phyloP scores from a whole-genome alignment of 1,140 invertebrate species.

The Pseudachorutes palmiensis region DNA sequence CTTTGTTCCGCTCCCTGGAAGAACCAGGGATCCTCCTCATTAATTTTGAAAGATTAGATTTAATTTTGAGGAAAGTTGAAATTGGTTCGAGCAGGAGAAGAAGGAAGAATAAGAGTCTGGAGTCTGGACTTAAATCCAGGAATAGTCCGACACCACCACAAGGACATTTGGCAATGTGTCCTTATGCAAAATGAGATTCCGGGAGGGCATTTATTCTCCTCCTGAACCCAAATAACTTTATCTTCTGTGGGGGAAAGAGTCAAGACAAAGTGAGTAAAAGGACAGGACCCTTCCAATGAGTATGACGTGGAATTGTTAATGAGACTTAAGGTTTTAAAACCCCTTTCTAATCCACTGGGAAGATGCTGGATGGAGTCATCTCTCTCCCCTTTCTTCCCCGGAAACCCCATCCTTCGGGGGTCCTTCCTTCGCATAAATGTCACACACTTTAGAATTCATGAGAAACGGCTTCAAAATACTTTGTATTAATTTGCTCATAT shows the following conservation, averaged over 20 bases:
- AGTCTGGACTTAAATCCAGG: background rate
- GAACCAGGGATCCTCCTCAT: conserved; percentile 2
- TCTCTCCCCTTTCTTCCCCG: too few species aligned
- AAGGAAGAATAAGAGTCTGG: background rate
- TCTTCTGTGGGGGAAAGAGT: background rate
- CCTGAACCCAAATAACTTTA: conserved; percentile 4
- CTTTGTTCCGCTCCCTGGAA: background rate
- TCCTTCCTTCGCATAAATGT: too few species aligned
- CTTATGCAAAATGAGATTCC: too few species aligned
- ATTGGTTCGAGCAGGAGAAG: background rate
- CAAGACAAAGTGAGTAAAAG: background rate
- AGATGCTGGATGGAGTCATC: background rate
- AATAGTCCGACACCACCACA: too few species aligned
- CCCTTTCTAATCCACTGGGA: background rate
- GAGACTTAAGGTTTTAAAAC: background rate
- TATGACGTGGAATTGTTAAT: background rate
- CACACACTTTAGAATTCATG: too few species aligned
- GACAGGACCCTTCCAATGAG: background rate
- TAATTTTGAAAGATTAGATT: conserved; percentile 13
- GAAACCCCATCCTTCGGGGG: too few species aligned
- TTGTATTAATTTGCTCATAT: too few species aligned
- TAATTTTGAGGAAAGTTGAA: conserved; percentile 12
- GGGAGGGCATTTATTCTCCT: too few species aligned
- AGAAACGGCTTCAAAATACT: too few species aligned
- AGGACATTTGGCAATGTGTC: too few species aligned